phyloP scores from a whole-genome alignment of 92 coral and sea anemone genomes.

The Siderastrea siderea region DNA sequence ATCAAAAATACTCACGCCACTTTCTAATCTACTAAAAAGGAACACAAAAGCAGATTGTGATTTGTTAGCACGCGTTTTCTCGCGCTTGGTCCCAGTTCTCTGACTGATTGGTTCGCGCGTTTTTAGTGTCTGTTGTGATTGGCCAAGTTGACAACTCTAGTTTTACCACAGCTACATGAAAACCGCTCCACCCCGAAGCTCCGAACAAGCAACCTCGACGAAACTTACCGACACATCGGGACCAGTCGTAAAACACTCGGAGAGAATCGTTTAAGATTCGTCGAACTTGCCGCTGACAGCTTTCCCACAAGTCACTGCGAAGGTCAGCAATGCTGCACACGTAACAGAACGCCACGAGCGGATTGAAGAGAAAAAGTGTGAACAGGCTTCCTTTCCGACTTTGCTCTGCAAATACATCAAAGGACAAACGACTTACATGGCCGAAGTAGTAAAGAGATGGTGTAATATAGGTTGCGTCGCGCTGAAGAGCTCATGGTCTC shows the following conservation, averaged over 20 bases:
- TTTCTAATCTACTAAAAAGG: no score
- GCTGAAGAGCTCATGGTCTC: no score
- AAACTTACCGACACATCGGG: conserved; percentile 91
- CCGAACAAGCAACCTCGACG: background rate
- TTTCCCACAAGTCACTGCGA: conserved; percentile 97
- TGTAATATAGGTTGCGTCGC: background rate
- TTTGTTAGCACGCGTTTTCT: no score
- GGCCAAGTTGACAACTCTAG: no score
- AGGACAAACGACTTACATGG: background rate
- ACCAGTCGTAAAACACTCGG: conserved; percentile 84
- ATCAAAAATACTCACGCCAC: no score
- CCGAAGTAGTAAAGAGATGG: no score
- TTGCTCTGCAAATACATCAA: conserved; percentile 61
- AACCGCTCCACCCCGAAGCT: background rate
- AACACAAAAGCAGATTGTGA: no score
- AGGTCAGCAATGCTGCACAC: conserved; percentile 87
- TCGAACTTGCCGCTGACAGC: conserved; percentile 90
- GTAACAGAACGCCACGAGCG: conserved; percentile 90
- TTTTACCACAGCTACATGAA: no score
- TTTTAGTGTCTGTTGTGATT: no score
- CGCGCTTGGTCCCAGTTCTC: no score
- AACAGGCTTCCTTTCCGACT: conserved; percentile 94
- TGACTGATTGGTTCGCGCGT: no score
- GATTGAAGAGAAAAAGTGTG: conserved; percentile 92
- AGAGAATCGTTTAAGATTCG: conserved; percentile 81